Percentiles rank a stretch among this genome's conserved stretches.
phyloP scores from a whole-genome alignment of 2,888 invertebrate species.

The Euzophera pinguis region DNA sequence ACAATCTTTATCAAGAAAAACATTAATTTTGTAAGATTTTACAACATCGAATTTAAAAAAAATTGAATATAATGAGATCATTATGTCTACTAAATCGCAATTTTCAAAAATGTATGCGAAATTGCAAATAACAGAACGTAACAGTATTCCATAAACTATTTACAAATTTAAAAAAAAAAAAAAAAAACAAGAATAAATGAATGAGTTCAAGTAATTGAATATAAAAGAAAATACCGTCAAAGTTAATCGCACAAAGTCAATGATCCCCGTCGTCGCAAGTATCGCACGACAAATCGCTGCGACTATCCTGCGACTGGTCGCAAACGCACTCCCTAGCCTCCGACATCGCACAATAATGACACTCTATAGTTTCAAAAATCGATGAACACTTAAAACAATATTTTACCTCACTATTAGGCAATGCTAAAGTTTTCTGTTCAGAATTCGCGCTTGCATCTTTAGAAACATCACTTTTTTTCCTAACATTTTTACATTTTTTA shows the following conservation, averaged over 20 bases:
- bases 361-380: conserved; percentile 39
- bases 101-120: no score
- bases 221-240: no score
- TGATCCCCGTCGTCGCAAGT: background rate
- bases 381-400: conserved; percentile 46
- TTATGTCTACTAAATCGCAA: no score
- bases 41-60: no score
- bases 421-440: conserved; percentile 13
- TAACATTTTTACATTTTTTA: conserved; percentile 34
- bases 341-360: conserved; percentile 32
- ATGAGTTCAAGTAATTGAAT: no score
- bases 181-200: no score
- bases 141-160: no score
- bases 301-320: background rate
- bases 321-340: background rate
- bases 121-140: no score
- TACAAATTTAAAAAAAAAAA: no score
- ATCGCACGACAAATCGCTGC: background rate
- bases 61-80: no score
- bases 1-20: no score
- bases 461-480: conserved; percentile 13
- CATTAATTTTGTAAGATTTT: no score
- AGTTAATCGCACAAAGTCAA: background rate
- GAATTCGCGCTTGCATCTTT: conserved; percentile 10
- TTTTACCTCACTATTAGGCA: conserved; percentile 31